Evolutionary conservation across 2,888 invertebrate genomes (phyloP), one percentile per base, ranked within the genome.

Genomic region (Exephanes ischioxanthus): DNA sequence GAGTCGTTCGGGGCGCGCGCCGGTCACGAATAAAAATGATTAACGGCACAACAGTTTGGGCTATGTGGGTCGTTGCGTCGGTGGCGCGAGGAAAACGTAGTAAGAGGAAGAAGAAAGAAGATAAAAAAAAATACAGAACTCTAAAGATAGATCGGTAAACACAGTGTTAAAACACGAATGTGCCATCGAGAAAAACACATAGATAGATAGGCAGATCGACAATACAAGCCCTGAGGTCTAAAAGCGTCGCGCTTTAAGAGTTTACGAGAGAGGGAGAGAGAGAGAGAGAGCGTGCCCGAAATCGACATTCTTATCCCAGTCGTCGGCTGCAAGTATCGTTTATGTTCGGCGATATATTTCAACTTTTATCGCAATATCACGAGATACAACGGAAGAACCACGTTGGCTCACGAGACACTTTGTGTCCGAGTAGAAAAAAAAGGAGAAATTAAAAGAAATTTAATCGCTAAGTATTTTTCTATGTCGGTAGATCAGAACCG

Each of bases 211-310:
- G 19, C 11, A 45, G 30, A 72, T 77, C 70, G 19, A 22, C 68
- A 26, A 45, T 26, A 19, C 80, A 83, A 86, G 73, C 84, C 87
- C 85, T 82, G 87, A 86, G 88, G 79, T 88, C 88, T 89, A 87
- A 85, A 88, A 86, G 83, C 85, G 84, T 87, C 80, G 81, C 45
- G 41, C 19, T 19, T 26, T 16, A 66, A 66, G 48, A 81, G 71
- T 68, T 51, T 76, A 26, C 41, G 45, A 41, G 41, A 41, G 41
- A 41, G 41, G 41, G 11, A 41, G 37, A 67, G 67, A 67, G 67
- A 75, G 71, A 80, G 71, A 58, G 30, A 76, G 78, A 81, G 73
- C 71, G 68, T 67, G 76, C 72, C 45, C 37, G 78, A 67, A 76
- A 80, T 72, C 76, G 76, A 73, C 55, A 83, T 87, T 83, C 83